A percentile compares a stretch with the other conserved stretches of the same genome.
phyloP scores from a whole-genome alignment of 1,140 invertebrate species.

The Zaprionus lachaisei region DNA sequence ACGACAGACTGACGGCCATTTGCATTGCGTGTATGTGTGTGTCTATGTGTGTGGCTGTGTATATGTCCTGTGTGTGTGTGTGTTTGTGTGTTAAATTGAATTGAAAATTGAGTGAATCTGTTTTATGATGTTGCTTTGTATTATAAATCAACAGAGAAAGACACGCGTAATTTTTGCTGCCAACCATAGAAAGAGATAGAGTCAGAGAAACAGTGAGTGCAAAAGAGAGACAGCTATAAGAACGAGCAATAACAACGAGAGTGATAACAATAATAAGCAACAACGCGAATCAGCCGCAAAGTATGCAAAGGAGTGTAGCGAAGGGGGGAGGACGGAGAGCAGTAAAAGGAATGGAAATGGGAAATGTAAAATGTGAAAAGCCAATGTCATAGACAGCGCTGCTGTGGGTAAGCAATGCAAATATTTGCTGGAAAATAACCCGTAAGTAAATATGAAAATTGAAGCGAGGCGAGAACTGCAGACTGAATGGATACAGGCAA shows the following conservation, averaged over 20 bases:
- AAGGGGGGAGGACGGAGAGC: neutral
- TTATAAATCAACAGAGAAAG: constrained; percentile 49
- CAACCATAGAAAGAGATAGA: neutral
- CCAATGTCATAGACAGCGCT: constrained; percentile 41
- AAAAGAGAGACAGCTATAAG: constrained; percentile 2
- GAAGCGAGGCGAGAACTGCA: constrained; percentile 30
- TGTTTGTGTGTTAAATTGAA: constrained; percentile 50
- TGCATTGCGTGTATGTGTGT: constrained; percentile 29
- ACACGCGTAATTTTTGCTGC: constrained; percentile 35
- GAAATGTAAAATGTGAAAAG: constrained; percentile 45
- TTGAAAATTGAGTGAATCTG: constrained; percentile 54
- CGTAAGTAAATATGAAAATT: constrained; percentile 69
- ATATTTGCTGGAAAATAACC: constrained; percentile 70
- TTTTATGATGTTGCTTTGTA: constrained; percentile 52
- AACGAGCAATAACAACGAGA: constrained; percentile 5
- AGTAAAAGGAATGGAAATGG: neutral
- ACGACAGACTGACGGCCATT: constrained; percentile 31
- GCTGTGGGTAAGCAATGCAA: constrained; percentile 40
- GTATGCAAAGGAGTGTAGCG: constrained; percentile 12
- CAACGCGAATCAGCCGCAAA: constrained; percentile 27
- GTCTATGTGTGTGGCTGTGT: neutral
- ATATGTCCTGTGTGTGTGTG: neutral
- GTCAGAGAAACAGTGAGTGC: neutral
- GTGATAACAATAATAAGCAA: constrained; percentile 4
- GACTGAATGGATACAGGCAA: constrained; percentile 5